Percentiles rank a stretch among this genome's conserved stretches.
Conservation (phyloP, 1,140 invertebrate species). For the Euglossa dilemma region DNA sequence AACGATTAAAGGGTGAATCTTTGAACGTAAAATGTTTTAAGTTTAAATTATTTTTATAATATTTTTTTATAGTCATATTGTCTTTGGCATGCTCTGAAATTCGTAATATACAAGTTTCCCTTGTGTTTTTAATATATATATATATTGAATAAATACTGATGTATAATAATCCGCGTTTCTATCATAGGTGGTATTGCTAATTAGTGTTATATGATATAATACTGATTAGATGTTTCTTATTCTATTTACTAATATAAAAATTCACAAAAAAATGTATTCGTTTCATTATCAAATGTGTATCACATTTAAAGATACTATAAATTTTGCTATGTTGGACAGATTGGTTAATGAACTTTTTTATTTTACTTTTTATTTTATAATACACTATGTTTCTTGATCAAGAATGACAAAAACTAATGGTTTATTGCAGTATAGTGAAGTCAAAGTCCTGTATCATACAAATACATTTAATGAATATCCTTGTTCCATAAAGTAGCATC, state of each 20-base stretch:
- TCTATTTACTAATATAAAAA: constrained; percentile 45
- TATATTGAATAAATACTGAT: constrained; percentile 57
- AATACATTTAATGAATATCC: constrained; percentile 14
- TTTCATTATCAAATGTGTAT: constrained; percentile 24
- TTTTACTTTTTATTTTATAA: neutral
- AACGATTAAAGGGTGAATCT: constrained; percentile 18
- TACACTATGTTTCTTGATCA: constrained; percentile 12
- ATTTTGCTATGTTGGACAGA: constrained; percentile 16
- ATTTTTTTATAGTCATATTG: constrained; percentile 59
- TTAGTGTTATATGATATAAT: neutral
- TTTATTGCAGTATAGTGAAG: constrained; percentile 17
- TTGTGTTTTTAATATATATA: constrained; percentile 57
- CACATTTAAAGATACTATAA: constrained; percentile 18
- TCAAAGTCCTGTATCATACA: neutral
- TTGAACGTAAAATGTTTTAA: constrained; percentile 43
- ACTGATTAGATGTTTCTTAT: constrained; percentile 49
- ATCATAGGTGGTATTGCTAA: constrained; percentile 31
- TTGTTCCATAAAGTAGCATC: constrained; percentile 16
- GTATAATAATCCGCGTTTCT: constrained; percentile 50
- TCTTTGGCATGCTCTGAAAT: constrained; percentile 61
- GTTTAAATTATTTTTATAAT: constrained; percentile 67
- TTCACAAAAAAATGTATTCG: constrained; percentile 5
- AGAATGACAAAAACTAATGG: constrained; percentile 10
- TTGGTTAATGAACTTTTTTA: constrained; percentile 12
- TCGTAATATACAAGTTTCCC: constrained; percentile 56